Evolutionary conservation across 2,888 invertebrate species (phyloP).

Genomic region (Scrobipalpa costella): DNA sequence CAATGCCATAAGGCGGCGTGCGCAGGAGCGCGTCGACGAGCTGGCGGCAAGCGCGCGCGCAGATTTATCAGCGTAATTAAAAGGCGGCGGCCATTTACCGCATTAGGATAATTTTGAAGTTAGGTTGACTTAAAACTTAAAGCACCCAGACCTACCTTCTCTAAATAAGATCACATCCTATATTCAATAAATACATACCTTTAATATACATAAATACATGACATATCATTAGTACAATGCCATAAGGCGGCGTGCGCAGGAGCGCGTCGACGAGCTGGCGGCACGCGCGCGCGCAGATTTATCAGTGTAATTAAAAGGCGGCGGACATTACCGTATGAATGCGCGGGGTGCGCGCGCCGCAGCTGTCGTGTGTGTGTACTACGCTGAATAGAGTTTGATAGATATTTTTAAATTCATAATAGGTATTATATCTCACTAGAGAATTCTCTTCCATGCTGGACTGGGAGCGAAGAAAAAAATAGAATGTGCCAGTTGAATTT

Average conservation of each 20-base stretch:
- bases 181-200: too few species aligned
- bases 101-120: too few species aligned
- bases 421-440: too few species aligned
- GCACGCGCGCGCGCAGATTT: slow-evolving; percentile 68
- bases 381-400: slow-evolving; percentile 46
- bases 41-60: slow-evolving; percentile 53
- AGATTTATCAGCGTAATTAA: slow-evolving; percentile 81
- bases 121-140: too few species aligned
- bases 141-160: too few species aligned
- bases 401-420: background rate
- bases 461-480: too few species aligned
- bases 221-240: slow-evolving; percentile 42
- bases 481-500: too few species aligned
- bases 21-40: slow-evolving; percentile 53
- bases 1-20: slow-evolving; percentile 59
- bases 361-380: slow-evolving; percentile 60
- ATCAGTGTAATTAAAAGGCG: slow-evolving; percentile 79
- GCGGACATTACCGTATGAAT: slow-evolving; percentile 71
- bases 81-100: slow-evolving; percentile 72
- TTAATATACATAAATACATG: slow-evolving; percentile 7
- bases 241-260: slow-evolving; percentile 65
- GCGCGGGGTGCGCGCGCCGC: slow-evolving; percentile 69
- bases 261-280: slow-evolving; percentile 46
- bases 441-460: too few species aligned
- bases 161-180: too few species aligned